Percentiles rank a stretch among this genome's conserved stretches.
These are phyloP conservation scores for Bombycilla garrulus DNA, from an alignment of 2,113 vertebrate genomes.

Conservation along the genomic window DNA sequence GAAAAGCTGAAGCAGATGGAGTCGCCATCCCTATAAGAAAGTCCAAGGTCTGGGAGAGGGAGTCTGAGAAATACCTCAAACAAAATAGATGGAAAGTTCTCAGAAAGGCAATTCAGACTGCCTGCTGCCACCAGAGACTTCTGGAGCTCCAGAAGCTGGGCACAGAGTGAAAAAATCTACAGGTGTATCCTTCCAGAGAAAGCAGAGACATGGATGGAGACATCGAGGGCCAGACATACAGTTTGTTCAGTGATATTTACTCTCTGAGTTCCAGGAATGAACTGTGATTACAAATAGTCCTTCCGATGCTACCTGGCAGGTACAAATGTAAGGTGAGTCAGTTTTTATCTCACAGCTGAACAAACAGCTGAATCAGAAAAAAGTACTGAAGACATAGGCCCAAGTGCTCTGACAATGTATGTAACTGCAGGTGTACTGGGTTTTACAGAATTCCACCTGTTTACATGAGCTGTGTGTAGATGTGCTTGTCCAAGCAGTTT, in stretches of 20 bases:
- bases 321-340: background rate
- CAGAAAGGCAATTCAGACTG: background rate
- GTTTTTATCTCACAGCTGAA: background rate
- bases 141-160: background rate
- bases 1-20: background rate
- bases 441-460: background rate
- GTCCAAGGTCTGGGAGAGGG: background rate
- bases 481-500: background rate
- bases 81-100: background rate
- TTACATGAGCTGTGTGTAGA: background rate
- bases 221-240: accelerated
- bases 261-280: background rate
- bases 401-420: background rate
- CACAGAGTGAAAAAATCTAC: background rate
- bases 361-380: background rate
- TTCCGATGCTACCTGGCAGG: background rate
- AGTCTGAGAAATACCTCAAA: background rate
- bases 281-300: background rate
- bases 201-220: background rate
- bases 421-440: background rate
- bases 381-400: background rate
- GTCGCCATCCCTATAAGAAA: background rate
- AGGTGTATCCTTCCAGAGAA: background rate
- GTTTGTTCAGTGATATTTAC: background rate
- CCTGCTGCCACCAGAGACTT: background rate